These are phyloP conservation scores for Cylloceria caligata DNA, from an alignment of 2,888 invertebrate species.

Conservation along the genomic window DNA sequence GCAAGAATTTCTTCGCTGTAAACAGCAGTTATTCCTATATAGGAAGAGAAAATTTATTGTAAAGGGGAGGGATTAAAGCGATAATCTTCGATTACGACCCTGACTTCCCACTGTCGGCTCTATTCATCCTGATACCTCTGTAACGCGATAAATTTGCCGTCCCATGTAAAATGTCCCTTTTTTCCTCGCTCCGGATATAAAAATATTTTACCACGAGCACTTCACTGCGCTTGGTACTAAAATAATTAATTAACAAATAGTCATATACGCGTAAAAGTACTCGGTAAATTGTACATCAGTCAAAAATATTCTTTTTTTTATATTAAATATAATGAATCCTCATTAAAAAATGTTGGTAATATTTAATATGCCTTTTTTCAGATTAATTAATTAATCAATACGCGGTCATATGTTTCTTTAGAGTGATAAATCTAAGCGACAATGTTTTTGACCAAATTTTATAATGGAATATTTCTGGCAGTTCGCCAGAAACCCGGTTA, in stretches of 20 bases:
- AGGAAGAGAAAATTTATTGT: slow-evolving; percentile 23
- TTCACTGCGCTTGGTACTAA: neutral
- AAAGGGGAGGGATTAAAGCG: slow-evolving; percentile 29
- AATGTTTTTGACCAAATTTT: too few species aligned
- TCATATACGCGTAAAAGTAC: too few species aligned
- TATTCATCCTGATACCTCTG: slow-evolving; percentile 33
- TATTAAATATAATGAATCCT: too few species aligned
- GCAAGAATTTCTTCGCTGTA: slow-evolving; percentile 52
- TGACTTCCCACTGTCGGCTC: slow-evolving; percentile 48
- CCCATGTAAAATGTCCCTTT: neutral
- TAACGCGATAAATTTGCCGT: slow-evolving; percentile 30
- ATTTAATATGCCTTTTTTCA: too few species aligned
- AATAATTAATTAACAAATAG: neutral
- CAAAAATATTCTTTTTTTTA: too few species aligned
- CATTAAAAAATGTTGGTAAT: too few species aligned
- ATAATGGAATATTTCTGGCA: too few species aligned
- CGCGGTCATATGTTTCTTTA: too few species aligned
- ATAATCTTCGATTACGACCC: slow-evolving; percentile 58
- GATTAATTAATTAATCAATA: too few species aligned
- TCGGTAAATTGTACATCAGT: too few species aligned
- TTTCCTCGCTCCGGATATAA: neutral
- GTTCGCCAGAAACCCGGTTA: too few species aligned
- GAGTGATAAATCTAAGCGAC: too few species aligned
- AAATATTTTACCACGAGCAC: neutral
- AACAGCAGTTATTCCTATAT: slow-evolving; percentile 29